A percentile compares a stretch with the other conserved stretches of the same genome.
phyloP scores from a whole-genome alignment of 2,113 vertebrate genomes.

The Columba livia region DNA sequence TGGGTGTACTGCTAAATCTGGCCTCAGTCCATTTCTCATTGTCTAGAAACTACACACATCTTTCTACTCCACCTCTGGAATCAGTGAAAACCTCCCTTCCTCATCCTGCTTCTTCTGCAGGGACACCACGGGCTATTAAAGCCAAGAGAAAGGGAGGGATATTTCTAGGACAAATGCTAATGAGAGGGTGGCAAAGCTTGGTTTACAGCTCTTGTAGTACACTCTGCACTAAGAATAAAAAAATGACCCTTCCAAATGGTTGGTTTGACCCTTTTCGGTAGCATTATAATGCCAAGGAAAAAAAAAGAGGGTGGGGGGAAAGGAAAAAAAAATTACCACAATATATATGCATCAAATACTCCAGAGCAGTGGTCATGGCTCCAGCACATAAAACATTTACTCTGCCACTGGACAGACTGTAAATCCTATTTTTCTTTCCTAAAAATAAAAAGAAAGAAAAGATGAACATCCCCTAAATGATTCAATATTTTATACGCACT shows the following conservation, averaged over 20 bases:
- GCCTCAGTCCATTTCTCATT: background rate
- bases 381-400: constrained; percentile 46
- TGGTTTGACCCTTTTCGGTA: constrained; percentile 19
- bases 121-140: background rate
- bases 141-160: background rate
- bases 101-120: background rate
- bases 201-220: background rate
- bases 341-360: constrained; percentile 32
- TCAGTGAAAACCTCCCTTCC: background rate
- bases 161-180: background rate
- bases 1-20: rapidly evolving
- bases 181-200: background rate
- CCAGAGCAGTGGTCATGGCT: constrained; percentile 15
- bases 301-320: background rate
- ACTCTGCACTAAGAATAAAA: background rate
- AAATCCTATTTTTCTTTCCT: constrained; percentile 16
- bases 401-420: constrained; percentile 9
- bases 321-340: background rate
- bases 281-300: background rate
- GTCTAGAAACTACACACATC: background rate
- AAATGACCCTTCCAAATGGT: constrained; percentile 8
- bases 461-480: constrained; percentile 46
- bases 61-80: background rate
- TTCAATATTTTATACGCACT: constrained; percentile 47
- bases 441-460: background rate